phyloP scores from a whole-genome alignment of 2,797 vertebrate species.

The Carduelis carduelis region DNA sequence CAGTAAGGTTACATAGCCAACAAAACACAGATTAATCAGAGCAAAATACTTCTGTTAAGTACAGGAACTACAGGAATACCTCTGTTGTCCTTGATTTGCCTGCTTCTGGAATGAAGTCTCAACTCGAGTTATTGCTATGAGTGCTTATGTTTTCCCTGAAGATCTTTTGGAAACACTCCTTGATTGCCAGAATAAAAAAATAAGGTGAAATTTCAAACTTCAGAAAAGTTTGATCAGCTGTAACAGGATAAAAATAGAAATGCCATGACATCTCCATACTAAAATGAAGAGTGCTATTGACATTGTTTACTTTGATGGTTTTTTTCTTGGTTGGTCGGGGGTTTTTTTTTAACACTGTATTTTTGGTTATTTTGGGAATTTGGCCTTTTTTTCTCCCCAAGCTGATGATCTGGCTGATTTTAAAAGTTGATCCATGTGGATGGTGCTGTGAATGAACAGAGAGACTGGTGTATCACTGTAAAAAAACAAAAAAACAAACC shows the following conservation, averaged over 20 bases:
- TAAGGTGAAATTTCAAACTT: neutral
- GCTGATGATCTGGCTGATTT: neutral
- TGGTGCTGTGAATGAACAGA: neutral
- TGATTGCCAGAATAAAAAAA: neutral
- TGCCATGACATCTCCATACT: neutral
- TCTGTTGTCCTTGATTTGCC: neutral
- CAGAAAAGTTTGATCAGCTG: neutral
- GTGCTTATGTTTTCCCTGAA: neutral
- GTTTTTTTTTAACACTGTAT: neutral
- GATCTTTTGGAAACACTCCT: neutral
- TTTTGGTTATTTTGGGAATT: neutral
- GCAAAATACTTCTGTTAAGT: neutral
- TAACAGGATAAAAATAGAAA: neutral
- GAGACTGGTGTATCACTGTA: neutral
- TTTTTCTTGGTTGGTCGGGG: fast-evolving
- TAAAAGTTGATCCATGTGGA: neutral
- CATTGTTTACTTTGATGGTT: fast-evolving
- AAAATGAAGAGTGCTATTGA: neutral
- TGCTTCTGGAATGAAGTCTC: neutral
- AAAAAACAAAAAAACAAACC: neutral
- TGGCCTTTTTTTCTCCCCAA: neutral
- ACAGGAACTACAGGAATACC: neutral
- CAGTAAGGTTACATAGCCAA: neutral
- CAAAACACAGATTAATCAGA: neutral
- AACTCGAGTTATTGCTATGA: neutral